Evolutionary conservation across 1,140 invertebrate species (phyloP), one percentile per base, ranked within the genome.

Genomic region (Drosophila micromelanica): DNA sequence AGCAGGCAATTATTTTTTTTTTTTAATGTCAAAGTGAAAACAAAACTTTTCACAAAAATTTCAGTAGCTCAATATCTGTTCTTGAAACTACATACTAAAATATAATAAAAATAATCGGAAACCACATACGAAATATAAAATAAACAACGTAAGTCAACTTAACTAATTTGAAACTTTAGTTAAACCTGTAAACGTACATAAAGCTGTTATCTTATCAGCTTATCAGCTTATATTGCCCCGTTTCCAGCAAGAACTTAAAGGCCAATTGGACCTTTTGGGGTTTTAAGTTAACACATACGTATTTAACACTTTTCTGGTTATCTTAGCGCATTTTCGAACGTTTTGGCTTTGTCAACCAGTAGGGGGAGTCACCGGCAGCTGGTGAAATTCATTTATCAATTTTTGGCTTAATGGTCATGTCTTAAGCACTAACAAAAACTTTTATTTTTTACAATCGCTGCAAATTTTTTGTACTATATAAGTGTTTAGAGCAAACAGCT

Each of bases 311-410:
- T 74, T 76, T 86, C 27, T 73, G 82, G 82, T 82, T 87, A 87
- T 81, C 82, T 73, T 52, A 49, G 77, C 77, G 13, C 65, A 86
- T 86, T 80, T 86, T 86, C 61, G 54, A 78, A 57, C 74, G 76
- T 73, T 64, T 43, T 32, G 30, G 9, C 27, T 23, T 35, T 12
- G 38, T 45, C 38, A 59, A 42, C 60, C 62, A 45, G n/a, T 11
- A n/a, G 5, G 48, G 52, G 68, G 68, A 71, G 35, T 49, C 48
- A 72, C 55, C 49, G 45, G 6, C 17, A 15, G 17, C 37, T 71
- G 35, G 13, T 62, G 40, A 62, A 54, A 40, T 54, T 61, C n/a
- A 46, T 12, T 12, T 45, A 37, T 64, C 3, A 37, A 45, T 52
- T 23, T n/a, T 32, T 62, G 12, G 4, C 5, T 11, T 9, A 62